phyloP scores from a whole-genome alignment of 1,140 invertebrate species.

The Heliothis virescens region DNA sequence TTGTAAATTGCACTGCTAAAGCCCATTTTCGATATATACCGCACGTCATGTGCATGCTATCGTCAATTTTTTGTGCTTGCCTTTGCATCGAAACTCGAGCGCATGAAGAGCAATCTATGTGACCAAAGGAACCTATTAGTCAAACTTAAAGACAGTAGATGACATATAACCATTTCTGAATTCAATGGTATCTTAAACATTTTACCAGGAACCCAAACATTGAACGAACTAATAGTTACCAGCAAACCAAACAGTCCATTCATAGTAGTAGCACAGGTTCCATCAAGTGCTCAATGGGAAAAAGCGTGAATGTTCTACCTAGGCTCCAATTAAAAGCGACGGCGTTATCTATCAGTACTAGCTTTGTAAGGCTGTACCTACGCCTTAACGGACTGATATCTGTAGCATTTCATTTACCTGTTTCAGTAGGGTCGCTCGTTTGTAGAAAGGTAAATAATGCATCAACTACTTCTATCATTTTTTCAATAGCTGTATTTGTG shows the following conservation, averaged over 20 bases:
- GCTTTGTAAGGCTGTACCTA: slow-evolving; percentile 24
- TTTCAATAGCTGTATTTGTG: too few species aligned
- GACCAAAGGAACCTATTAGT: too few species aligned
- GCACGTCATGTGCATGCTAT: too few species aligned
- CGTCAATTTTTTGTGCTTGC: too few species aligned
- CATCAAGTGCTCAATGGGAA: slow-evolving; percentile 16
- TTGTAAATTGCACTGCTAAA: neutral
- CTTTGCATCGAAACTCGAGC: too few species aligned
- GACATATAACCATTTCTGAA: too few species aligned
- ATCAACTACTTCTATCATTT: neutral
- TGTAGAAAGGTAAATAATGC: neutral
- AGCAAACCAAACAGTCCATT: neutral
- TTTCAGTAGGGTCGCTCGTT: neutral
- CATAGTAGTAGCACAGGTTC: slow-evolving; percentile 2
- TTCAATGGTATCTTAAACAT: too few species aligned
- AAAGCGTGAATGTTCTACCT: slow-evolving; percentile 18
- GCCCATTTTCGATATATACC: too few species aligned
- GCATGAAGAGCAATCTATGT: too few species aligned
- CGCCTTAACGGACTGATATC: slow-evolving; percentile 27
- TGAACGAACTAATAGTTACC: neutral
- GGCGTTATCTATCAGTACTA: slow-evolving; percentile 23
- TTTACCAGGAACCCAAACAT: too few species aligned
- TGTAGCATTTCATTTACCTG: slow-evolving; percentile 35
- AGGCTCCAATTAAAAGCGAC: slow-evolving; percentile 26
- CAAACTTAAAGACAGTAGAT: too few species aligned